Conservation (phyloP, 2,113 vertebrate species). For the Hemichromis elongatus region DNA sequence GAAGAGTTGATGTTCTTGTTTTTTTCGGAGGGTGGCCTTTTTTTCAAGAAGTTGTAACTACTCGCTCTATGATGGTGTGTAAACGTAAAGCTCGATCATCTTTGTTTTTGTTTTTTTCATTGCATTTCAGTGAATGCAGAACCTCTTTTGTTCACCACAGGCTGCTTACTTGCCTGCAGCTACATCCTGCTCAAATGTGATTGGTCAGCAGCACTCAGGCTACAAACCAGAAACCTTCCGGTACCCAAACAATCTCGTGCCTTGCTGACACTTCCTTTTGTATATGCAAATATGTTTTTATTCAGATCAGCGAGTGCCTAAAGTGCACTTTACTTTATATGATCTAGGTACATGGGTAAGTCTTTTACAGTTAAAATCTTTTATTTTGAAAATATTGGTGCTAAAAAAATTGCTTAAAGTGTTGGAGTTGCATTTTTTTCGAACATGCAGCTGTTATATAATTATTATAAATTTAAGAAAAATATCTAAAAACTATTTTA, state of each 20-base stretch:
- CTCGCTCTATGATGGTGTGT: not conserved
- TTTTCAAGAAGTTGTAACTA: not conserved
- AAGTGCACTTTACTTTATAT: not conserved
- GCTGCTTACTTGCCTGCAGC: not conserved
- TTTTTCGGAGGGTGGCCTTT: not conserved
- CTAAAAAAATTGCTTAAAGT: accelerated
- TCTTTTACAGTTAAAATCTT: not conserved
- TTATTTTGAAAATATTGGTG: not conserved
- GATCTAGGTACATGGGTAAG: not conserved
- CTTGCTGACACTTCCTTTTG: not conserved
- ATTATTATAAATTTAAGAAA: not conserved
- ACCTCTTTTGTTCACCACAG: not conserved
- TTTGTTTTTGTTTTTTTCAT: not conserved
- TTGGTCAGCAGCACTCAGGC: not conserved
- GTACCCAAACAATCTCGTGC: not conserved
- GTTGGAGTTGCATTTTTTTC: not conserved
- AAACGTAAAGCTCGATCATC: not conserved
- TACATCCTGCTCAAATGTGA: not conserved
- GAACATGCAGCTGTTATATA: not conserved
- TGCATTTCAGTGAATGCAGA: not conserved
- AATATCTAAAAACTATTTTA: not conserved
- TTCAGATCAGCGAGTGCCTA: not conserved
- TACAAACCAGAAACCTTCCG: not conserved
- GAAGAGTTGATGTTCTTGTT: not conserved
- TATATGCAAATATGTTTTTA: not conserved